phyloP scores from a whole-genome alignment of 2,888 invertebrate genomes.

The Archaeoteleia sp. region DNA sequence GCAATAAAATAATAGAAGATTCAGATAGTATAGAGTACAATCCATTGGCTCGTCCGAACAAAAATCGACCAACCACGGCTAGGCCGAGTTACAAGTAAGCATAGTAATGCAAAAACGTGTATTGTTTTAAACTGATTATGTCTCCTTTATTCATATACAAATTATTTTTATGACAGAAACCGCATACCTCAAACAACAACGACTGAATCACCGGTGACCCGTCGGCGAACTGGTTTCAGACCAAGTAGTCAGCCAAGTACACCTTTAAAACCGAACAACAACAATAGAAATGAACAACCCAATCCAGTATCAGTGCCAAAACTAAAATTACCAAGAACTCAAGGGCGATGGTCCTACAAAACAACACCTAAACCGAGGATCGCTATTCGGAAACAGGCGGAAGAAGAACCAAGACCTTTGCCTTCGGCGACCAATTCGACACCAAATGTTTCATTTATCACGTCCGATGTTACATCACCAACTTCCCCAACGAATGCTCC shows the following conservation, averaged over 20 bases:
- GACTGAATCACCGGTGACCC: constrained; percentile 63
- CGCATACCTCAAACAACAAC: constrained; percentile 63
- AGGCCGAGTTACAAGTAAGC: constrained; percentile 75
- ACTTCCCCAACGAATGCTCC: constrained; percentile 64
- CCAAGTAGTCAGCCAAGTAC: constrained; percentile 78
- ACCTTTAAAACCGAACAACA: constrained; percentile 72
- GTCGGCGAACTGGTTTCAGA: constrained; percentile 81
- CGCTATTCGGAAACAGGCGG: constrained; percentile 83
- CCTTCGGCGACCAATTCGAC: constrained; percentile 50
- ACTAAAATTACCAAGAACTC: constrained; percentile 87
- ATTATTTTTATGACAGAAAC: constrained; percentile 35
- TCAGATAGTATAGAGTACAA: constrained; percentile 62
- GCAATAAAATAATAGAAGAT: constrained; percentile 70
- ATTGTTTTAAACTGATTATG: constrained; percentile 18
- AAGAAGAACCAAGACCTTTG: constrained; percentile 62
- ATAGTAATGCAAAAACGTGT: constrained; percentile 14
- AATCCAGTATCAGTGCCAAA: constrained; percentile 81
- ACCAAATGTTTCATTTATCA: constrained; percentile 52
- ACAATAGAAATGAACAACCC: constrained; percentile 53
- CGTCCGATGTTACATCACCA: constrained; percentile 60
- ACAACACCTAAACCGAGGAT: constrained; percentile 91
- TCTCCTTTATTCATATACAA: constrained; percentile 2
- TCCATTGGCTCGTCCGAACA: constrained; percentile 53
- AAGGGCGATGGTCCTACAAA: constrained; percentile 93
- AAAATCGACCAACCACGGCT: constrained; percentile 68